phyloP scores from a whole-genome alignment of 2,797 vertebrate genomes.

The Acrocephalus scirpaceus region DNA sequence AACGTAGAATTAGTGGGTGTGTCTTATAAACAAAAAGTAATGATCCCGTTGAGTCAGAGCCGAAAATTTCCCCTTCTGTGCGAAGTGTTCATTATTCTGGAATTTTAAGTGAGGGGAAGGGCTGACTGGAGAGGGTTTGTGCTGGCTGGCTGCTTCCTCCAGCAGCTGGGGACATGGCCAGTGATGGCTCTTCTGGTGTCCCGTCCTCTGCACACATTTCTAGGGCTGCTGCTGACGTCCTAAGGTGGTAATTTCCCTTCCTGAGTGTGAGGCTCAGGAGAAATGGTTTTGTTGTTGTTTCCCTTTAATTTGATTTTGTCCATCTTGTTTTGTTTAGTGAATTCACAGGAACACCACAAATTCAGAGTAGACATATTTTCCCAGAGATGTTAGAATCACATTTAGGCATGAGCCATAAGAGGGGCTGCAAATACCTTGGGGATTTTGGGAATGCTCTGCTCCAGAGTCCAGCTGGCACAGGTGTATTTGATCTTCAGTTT shows the following conservation, averaged over 20 bases:
- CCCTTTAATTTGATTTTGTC: not conserved
- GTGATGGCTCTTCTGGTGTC: not conserved
- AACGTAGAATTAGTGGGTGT: constrained; percentile 42
- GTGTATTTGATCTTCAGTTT: not conserved
- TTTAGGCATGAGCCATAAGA: not conserved
- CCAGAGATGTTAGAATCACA: not conserved
- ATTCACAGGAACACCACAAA: not conserved
- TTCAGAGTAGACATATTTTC: not conserved
- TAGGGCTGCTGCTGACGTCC: not conserved
- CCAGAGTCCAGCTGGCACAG: not conserved
- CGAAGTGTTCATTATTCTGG: constrained; percentile 56
- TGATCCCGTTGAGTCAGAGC: constrained; percentile 55
- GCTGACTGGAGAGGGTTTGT: not conserved
- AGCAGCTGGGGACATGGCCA: not conserved
- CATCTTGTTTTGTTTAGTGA: not conserved
- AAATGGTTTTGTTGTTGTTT: not conserved
- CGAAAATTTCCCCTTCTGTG: constrained; percentile 17
- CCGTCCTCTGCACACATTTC: not conserved
- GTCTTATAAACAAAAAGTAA: constrained; percentile 65
- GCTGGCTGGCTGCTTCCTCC: not conserved
- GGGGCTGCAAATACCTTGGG: not conserved
- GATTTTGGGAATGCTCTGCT: not conserved
- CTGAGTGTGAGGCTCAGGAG: not conserved
- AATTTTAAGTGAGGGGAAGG: constrained; percentile 66
- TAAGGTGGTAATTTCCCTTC: not conserved